A percentile compares a stretch with the other conserved stretches of the same genome.
Evolutionary conservation across 2,113 vertebrate species (phyloP).

Genomic region (Stigmatopora nigra): DNA sequence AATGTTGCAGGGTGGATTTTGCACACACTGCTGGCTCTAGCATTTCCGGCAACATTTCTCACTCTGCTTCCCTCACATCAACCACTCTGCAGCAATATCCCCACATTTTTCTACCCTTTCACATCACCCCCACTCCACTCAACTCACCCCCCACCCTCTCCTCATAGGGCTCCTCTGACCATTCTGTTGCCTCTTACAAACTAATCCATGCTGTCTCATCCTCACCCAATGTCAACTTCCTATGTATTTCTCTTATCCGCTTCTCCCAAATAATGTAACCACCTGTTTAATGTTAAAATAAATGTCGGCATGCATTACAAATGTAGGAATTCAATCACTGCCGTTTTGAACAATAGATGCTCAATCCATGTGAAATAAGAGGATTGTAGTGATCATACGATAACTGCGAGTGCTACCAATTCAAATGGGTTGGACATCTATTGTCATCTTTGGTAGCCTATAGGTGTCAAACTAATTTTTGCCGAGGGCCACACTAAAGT

Average conservation of each 20-base stretch:
- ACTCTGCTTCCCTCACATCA: slow-evolving; percentile 61
- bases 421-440: too few relatives aligned
- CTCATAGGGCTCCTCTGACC: slow-evolving; percentile 29
- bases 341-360: too few relatives aligned
- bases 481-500: too few relatives aligned
- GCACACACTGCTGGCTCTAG: slow-evolving; percentile 61
- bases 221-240: slow-evolving; percentile 34
- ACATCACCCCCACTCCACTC: slow-evolving; percentile 30
- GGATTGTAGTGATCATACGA: too few relatives aligned
- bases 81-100: slow-evolving; percentile 59
- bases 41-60: slow-evolving; percentile 67
- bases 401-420: too few relatives aligned
- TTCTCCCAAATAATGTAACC: slow-evolving; percentile 39
- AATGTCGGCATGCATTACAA: slow-evolving; percentile 38
- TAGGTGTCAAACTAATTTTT: too few relatives aligned
- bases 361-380: too few relatives aligned
- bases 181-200: slow-evolving; percentile 35
- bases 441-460: too few relatives aligned
- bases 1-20: slow-evolving; percentile 60
- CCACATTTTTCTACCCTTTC: slow-evolving; percentile 56
- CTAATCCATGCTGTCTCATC: slow-evolving; percentile 36
- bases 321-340: slow-evolving; percentile 39
- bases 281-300: slow-evolving; percentile 32
- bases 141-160: slow-evolving; percentile 13
- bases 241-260: slow-evolving; percentile 16